Evolutionary conservation across 1,140 invertebrate genomes (phyloP), one percentile per base, ranked within the genome.

Genomic region (Coenobita brevimanus): DNA sequence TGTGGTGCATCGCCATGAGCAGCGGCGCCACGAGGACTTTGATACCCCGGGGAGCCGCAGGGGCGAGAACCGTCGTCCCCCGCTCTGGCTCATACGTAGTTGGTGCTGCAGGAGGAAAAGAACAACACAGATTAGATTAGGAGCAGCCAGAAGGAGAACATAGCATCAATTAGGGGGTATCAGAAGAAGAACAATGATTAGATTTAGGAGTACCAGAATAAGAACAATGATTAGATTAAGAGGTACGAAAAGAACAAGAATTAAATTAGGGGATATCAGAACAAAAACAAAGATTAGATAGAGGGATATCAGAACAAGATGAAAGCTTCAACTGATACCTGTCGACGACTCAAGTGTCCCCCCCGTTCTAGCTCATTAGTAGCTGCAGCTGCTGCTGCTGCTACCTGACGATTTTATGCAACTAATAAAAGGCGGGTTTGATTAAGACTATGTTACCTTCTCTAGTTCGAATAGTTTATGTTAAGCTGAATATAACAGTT

Each of bases 1-100:
- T 6, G 89, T 83, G 24, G 85, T 83, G 67, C 76, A 82, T 36
- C 81, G 69, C 89, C 89, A 90, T 3, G 89, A 88, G 43, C 89
- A 90, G 27, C 78, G 33, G 30, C 79, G 60, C 89, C 89, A 89
- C 38, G 83, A 86, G 33, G 80, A 78, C 27, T 85, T 81, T 1
- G 85, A 88, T 60, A 73, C 83, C 15, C 86, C 73, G 30, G 86
- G 85, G 33, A 90, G 75, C 33, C 86, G 64, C 10, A 90, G 81
- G 24, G 89, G 89, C 36, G 80, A 90, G 67, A 90, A 90, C 21
- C 89, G 54, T 2, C 86, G 73, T 15, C 79, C 84, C 15, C 79
- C 64, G 8, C 81, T 50, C 62, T 78, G 75, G 30, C 78, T 69
- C 73, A 86, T 64, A n/a, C 83, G 73, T 0, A 86, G 75, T 62